Evolutionary conservation across 2,888 invertebrate genomes (phyloP), one percentile per base, ranked within the genome.

Genomic region (Clanis bilineata): DNA sequence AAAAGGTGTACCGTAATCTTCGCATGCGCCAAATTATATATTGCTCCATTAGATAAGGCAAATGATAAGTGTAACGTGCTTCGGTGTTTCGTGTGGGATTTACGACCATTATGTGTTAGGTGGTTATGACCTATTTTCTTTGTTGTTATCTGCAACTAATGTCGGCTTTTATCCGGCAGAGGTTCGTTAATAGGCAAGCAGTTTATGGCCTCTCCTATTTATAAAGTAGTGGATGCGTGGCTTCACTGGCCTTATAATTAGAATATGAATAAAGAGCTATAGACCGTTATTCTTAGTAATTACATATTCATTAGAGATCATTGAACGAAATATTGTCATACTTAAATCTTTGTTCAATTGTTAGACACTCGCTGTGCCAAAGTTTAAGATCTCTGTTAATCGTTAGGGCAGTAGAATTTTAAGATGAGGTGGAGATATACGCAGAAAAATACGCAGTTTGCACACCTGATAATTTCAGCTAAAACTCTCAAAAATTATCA

Each of bases 141-240:
- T 56, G 56, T 57, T 57, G 56, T 43, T 57, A 43, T 57, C 56
- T 57, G 56, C 43, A 57, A 43, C 43, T 43, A 43, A 57, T 25
- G 56, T 43, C 56, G 28, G 18, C 10, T 12, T 57, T 57, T 57
- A 43, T 28, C 23, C 28, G 18, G 28, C 18, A 23, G 23, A 41
- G 10, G 15, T 57, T 28, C 23, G 39, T 25, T 51, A 51, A 51
- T 18, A 51, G 51, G 51, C 18, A 10, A 18, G 32, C 32, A 18
- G 45, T 45, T 45, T 32, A 18, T 10, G 32, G 51, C 5, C n/a
- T 23, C 21, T 41, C 25, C 10, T 10, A 39, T 56, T 57, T 41
- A 57, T 10, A 28, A n/a, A 9, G 10, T 10, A 32, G 3, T 32
- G 36, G 22, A 54, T 36, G 36, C 23, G 9, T 55, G n/a, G n/a